Conservation (phyloP, 2,888 invertebrate genomes). For the Drosophila ustulata region DNA sequence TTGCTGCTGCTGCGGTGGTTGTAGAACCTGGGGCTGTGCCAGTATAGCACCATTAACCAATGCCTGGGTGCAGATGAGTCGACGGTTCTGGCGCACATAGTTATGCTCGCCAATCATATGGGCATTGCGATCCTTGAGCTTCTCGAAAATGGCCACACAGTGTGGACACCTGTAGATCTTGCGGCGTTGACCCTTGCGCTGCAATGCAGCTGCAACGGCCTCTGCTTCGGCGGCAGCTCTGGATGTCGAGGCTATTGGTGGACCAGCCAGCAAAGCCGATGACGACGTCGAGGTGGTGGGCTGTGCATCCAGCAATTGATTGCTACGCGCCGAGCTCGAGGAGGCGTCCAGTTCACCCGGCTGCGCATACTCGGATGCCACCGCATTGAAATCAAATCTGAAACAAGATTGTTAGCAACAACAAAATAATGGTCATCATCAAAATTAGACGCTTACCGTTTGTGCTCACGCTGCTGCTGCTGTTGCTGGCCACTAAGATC, state of each 20-base stretch:
- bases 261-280: constrained; percentile 79
- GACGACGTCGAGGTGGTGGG: constrained; percentile 71
- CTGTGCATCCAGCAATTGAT: constrained; percentile 54
- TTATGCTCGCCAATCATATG: constrained; percentile 84
- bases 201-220: constrained; percentile 59
- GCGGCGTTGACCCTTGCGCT: constrained; percentile 71
- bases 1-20: constrained; percentile 43
- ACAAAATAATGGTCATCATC: background rate
- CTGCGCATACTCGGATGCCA: constrained; percentile 56
- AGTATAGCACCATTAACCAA: constrained; percentile 35
- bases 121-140: constrained; percentile 83
- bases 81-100: constrained; percentile 83
- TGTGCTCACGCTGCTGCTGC: constrained; percentile 56
- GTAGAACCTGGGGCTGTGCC: constrained; percentile 14
- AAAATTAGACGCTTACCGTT: constrained; percentile 66
- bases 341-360: constrained; percentile 45
- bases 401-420: background rate
- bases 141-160: constrained; percentile 81
- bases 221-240: constrained; percentile 64
- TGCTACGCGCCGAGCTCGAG: constrained; percentile 40
- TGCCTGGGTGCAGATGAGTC: constrained; percentile 80
- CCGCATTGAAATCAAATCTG: constrained; percentile 66
- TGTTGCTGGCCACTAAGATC: constrained; percentile 78
- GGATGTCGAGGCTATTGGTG: constrained; percentile 76
- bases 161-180: constrained; percentile 84